Evolutionary conservation across 1,140 invertebrate species (phyloP), one percentile per base, ranked within the genome.

Genomic region (Saccostrea cuccullata): DNA sequence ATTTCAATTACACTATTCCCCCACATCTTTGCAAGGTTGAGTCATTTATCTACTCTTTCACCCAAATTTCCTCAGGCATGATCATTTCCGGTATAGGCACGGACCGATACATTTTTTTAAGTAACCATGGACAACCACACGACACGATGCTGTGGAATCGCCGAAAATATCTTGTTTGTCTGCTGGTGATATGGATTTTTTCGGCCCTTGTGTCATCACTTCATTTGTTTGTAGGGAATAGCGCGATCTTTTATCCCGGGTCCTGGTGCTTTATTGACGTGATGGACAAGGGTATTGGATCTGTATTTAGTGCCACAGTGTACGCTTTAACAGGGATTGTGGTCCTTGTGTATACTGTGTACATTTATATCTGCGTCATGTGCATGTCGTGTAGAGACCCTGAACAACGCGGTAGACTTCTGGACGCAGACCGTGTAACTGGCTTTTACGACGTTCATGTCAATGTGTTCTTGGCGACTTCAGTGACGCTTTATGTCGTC

Each of bases 251-350:
- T 77, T 77, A 77, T 77, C 70, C 70, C 6, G 70, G 70, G 13
- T 77, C 70, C 12, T 77, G 70, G 70, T 77, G 70, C 23, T 77
- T 77, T 36, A 15, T 77, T 17, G 12, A 77, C 70, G 70, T 77
- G 9, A 30, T 26, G 26, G 15, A 36, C 26, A 26, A 30, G 30
- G 70, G 30, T 30, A 30, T 77, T 36, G 70, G 70, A 77, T 11
- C 13, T 17, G 26, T 26, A 26, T 15, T 17, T 17, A 77, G 70
- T 77, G 70, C 70, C 12, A 8, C 26, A 36, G 23, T 77, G 8
- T 77, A 77, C 30, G 30, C 70, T 15, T 26, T 77, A 1, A 77
- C 70, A 15, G 70, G 70, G 15, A 77, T 77, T 26, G 0, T 11
- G 5, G 30, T 36, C 15, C 70, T 77, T 15, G 26, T 77, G 4